These are phyloP conservation scores for Dryadula phaetusa DNA, from an alignment of 2,888 invertebrate genomes.

Conservation along the genomic window DNA sequence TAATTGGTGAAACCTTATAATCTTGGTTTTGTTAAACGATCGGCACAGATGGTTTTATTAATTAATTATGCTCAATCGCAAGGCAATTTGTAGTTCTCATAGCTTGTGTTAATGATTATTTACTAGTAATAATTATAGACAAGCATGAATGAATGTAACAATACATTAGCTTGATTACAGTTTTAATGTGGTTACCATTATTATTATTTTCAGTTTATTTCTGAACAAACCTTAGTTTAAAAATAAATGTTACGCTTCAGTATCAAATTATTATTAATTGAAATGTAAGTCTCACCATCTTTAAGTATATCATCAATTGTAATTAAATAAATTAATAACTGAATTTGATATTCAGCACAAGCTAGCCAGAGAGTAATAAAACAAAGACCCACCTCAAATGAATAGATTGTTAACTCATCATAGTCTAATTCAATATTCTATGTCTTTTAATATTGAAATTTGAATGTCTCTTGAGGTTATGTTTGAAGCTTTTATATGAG, in stretches of 20 bases:
- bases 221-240: too few species aligned
- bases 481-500: neutral
- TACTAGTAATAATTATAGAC: neutral
- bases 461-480: neutral
- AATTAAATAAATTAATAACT: neutral
- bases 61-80: neutral
- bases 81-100: neutral
- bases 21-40: neutral
- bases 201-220: too few species aligned
- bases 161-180: too few species aligned
- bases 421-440: slow-evolving; percentile 1
- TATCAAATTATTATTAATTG: too few species aligned
- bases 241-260: too few species aligned
- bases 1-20: neutral
- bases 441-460: neutral
- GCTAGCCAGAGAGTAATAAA: neutral
- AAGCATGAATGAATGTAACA: too few species aligned
- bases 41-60: neutral
- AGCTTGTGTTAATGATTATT: neutral
- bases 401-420: slow-evolving; percentile 12
- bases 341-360: slow-evolving; percentile 1
- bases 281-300: too few species aligned
- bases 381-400: slow-evolving; percentile 5
- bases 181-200: too few species aligned
- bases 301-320: neutral